Evolutionary conservation across 2,888 invertebrate genomes (phyloP).

Genomic region (Oxycera nigricornis): DNA sequence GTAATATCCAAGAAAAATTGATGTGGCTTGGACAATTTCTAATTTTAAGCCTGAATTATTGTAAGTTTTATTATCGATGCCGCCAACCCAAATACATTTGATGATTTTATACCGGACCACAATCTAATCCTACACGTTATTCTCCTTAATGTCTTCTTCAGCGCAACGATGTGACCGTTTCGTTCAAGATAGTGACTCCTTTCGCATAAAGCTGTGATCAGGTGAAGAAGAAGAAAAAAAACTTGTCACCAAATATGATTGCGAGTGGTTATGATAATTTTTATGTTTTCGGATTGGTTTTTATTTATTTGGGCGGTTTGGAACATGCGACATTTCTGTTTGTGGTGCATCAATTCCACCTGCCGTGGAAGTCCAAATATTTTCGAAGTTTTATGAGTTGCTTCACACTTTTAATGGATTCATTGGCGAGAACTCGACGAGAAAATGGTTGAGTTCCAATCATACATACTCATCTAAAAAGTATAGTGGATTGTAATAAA

Average conservation of each 20-base stretch:
- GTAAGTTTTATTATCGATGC: slow-evolving; percentile 14
- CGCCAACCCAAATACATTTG: background rate
- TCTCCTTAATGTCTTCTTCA: background rate
- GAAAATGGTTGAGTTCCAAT: too few species aligned
- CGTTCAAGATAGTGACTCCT: background rate
- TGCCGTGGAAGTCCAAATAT: slow-evolving; percentile 1
- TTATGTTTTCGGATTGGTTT: background rate
- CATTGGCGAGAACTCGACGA: background rate
- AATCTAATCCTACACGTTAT: background rate
- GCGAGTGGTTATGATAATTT: slow-evolving; percentile 9
- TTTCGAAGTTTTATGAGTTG: background rate
- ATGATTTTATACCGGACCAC: background rate
- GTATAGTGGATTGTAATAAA: too few species aligned
- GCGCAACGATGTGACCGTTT: background rate
- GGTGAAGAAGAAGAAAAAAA: background rate
- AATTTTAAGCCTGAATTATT: slow-evolving; percentile 27
- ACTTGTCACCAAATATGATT: slow-evolving; percentile 11
- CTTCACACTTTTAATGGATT: slow-evolving; percentile 4
- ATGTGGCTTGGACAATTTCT: slow-evolving; percentile 7
- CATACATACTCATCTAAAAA: too few species aligned
- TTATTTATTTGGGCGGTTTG: background rate
- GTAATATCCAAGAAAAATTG: background rate
- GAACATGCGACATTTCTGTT: too few species aligned
- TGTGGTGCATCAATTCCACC: background rate
- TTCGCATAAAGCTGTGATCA: background rate